These are phyloP conservation scores for Phyllotreta striolata DNA, from an alignment of 2,888 invertebrate species.

Conservation along the genomic window DNA sequence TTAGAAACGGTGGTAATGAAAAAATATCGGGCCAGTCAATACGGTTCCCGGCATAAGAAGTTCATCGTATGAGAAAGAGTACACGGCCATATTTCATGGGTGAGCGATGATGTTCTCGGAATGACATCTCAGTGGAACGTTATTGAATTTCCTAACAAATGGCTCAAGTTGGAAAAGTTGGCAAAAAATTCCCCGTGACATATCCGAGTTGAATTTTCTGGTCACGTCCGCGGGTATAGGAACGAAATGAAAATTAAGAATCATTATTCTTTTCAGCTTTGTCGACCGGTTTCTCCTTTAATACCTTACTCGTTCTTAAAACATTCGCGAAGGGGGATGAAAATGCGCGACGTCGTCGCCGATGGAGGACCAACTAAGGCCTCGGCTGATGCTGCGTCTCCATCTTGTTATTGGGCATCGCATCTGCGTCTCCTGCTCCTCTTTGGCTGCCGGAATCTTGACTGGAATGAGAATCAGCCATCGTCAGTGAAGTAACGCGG, in stretches of 20 bases:
- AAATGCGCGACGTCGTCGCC: constrained; percentile 60
- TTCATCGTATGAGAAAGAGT: constrained; percentile 34
- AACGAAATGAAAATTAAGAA: constrained; percentile 64
- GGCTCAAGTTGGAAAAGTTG: constrained; percentile 58
- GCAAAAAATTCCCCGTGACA: constrained; percentile 60
- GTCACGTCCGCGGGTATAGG: constrained; percentile 61
- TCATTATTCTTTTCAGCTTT: constrained; percentile 64
- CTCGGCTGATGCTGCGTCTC: constrained; percentile 34
- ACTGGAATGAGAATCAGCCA: constrained; percentile 58
- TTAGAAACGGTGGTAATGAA: constrained; percentile 22
- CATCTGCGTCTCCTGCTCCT: constrained; percentile 55
- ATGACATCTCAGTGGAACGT: constrained; percentile 61
- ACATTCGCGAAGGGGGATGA: constrained; percentile 59
- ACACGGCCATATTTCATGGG: constrained; percentile 57
- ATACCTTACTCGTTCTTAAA: constrained; percentile 60
- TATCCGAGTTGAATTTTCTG: constrained; percentile 58
- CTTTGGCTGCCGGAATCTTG: constrained; percentile 51
- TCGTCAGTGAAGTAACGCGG: constrained; percentile 32
- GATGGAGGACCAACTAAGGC: constrained; percentile 39
- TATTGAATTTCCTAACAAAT: constrained; percentile 63
- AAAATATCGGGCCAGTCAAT: constrained; percentile 30
- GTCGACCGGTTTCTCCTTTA: constrained; percentile 59
- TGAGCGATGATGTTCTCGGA: constrained; percentile 60
- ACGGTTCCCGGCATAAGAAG: constrained; percentile 26
- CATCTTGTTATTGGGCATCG: constrained; percentile 51